Conservation (phyloP, 1,140 invertebrate genomes). For the Euwallacea similis region DNA sequence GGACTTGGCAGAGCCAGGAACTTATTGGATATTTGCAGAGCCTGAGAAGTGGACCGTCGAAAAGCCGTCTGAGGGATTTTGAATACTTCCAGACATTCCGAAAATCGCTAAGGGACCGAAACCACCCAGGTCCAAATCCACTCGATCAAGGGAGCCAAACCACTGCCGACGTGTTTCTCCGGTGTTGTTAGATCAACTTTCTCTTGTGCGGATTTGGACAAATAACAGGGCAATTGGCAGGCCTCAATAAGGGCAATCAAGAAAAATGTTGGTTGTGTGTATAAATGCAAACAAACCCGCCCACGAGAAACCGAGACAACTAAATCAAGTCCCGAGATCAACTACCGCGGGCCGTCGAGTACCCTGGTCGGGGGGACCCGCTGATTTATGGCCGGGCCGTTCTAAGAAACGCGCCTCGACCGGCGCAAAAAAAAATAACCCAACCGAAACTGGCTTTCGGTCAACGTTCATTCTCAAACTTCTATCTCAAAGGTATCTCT, state of each 20-base stretch:
- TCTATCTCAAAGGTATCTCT: constrained; percentile 28
- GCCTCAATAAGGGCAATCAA: constrained; percentile 8
- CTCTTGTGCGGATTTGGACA: too few relatives aligned
- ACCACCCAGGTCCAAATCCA: too few relatives aligned
- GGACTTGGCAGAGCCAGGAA: too few relatives aligned
- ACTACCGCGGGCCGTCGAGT: constrained; percentile 29
- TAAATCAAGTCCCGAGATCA: constrained; percentile 36
- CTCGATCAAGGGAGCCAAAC: too few relatives aligned
- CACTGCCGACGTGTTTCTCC: too few relatives aligned
- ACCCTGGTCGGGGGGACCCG: constrained; percentile 11
- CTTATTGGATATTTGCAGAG: too few relatives aligned
- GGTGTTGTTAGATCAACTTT: too few relatives aligned
- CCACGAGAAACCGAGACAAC: constrained; percentile 35
- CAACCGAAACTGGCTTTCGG: constrained; percentile 28
- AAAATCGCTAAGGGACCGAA: too few relatives aligned
- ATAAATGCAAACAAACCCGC: constrained; percentile 39
- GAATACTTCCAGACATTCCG: too few relatives aligned
- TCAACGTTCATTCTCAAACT: constrained; percentile 23
- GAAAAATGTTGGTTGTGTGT: constrained; percentile 26
- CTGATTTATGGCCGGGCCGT: constrained; percentile 20
- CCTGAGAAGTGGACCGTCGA: too few relatives aligned
- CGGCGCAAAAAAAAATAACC: constrained; percentile 26
- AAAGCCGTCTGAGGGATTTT: too few relatives aligned
- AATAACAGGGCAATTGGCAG: too few relatives aligned
- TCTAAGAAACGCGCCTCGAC: constrained; percentile 25